Evolutionary conservation across 2,888 invertebrate genomes (phyloP), one percentile per base, ranked within the genome.

Genomic region (Coleophora deauratella): DNA sequence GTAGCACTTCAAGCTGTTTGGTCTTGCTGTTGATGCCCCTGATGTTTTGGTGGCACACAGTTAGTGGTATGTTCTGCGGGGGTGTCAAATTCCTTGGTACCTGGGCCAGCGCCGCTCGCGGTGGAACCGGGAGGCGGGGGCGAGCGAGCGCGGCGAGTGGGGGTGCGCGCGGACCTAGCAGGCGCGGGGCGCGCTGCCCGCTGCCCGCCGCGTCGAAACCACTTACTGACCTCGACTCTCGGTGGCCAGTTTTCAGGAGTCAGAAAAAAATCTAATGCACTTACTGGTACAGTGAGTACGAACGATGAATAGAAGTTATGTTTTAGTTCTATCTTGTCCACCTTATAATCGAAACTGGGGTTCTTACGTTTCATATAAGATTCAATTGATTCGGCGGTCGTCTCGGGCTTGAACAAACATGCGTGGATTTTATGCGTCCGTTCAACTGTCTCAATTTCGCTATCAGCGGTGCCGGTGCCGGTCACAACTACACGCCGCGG

Each of bases 21-120:
- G 38, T 38, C 12, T 38, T 38, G 6, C 9, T n/a, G 11, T 15
- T 21, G 10, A 38, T 15, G 32, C 38, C 4, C 8, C 21, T 15
- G 8, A 31, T 32, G 27, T 38, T 38, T 21, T 38, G 38, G 9
- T 38, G 38, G 32, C 38, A 38, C 3, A 33, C 11, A 6, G 27
- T n/a, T 21, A 31, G 33, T 33, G 33, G 33, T n/a, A 9, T 1
- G 7, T 7, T 11, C 7, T 11, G 10, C 33, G 33, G 33, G 7
- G 33, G 7, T 11, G 10, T 10, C n/a, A n/a, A n/a, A 11, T n/a
- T 10, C 33, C 10, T 7, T 9, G 10, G 33, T 7, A 7, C n/a
- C 10, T 10, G 10, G 33, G 33, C n/a, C 33, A 9, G 10, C 33
- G 33, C 33, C 33, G n/a, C 11, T 10, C 33, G 33, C 33, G 33